Conservation (phyloP, 2,888 invertebrate species). For the Acanthococcus lagerstroemiae region DNA sequence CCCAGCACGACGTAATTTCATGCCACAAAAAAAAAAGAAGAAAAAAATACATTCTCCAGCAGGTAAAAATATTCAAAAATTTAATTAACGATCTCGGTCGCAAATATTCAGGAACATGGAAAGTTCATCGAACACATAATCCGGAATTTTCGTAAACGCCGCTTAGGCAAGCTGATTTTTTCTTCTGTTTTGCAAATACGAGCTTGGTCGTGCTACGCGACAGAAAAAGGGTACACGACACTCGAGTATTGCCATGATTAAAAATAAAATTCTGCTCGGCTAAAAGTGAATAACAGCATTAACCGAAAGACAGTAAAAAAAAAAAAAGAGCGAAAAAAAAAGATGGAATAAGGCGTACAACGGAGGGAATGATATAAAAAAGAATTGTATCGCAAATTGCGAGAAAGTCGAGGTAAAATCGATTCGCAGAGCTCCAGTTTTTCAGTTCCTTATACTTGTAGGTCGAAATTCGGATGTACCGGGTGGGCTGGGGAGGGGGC, state of each 20-base stretch:
- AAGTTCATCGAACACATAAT: not conserved
- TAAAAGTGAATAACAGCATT: not conserved
- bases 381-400: conserved; percentile 24
- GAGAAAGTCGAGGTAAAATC: conserved; percentile 25
- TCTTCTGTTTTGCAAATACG: not conserved
- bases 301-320: not conserved
- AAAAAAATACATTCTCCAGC: no score
- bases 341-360: conserved; percentile 6
- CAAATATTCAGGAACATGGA: not conserved
- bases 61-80: no score
- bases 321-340: conserved; percentile 1
- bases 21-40: not conserved
- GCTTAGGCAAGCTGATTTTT: not conserved
- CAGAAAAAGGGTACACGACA: not conserved
- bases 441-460: conserved; percentile 23
- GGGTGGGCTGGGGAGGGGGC: conserved; percentile 1
- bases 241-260: not conserved
- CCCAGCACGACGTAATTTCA: not conserved
- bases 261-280: not conserved
- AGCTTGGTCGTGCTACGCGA: no score
- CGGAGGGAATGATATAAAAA: conserved; percentile 1
- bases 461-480: conserved; percentile 10
- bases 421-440: conserved; percentile 29
- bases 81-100: not conserved
- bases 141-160: not conserved